A percentile compares a stretch with the other conserved stretches of the same genome.
These are phyloP conservation scores for Aromia moschata DNA, from an alignment of 2,888 invertebrate genomes.

Conservation along the genomic window DNA sequence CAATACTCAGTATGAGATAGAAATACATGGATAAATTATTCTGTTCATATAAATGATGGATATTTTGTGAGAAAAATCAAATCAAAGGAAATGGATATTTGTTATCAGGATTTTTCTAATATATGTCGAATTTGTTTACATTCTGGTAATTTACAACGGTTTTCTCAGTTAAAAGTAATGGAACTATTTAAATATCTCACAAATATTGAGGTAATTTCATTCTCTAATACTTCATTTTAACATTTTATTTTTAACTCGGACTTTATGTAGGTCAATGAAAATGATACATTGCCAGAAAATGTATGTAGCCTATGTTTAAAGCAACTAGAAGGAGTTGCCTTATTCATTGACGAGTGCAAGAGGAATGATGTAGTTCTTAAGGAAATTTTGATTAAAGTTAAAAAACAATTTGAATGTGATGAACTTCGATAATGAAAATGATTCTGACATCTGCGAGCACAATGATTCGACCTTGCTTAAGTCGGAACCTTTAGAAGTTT, in stretches of 20 bases:
- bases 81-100: neutral
- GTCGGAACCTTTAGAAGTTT: neutral
- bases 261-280: conserved; percentile 27
- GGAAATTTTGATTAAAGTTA: conserved; percentile 27
- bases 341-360: conserved; percentile 40
- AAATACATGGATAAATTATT: too few relatives aligned
- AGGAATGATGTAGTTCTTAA: conserved; percentile 33
- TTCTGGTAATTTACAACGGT: conserved; percentile 29
- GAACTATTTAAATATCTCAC: conserved; percentile 32
- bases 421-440: conserved; percentile 10
- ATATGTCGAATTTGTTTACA: conserved; percentile 40
- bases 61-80: too few relatives aligned
- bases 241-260: too few relatives aligned
- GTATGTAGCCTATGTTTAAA: conserved; percentile 35
- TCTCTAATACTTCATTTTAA: neutral
- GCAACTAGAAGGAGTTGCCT: conserved; percentile 34
- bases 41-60: too few relatives aligned
- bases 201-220: conserved; percentile 34
- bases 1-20: too few relatives aligned
- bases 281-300: conserved; percentile 39
- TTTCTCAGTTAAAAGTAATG: conserved; percentile 29
- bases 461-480: conserved; percentile 4
- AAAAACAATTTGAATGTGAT: conserved; percentile 21
- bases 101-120: conserved; percentile 35
- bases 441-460: conserved; percentile 21